Evolutionary conservation across 2,113 vertebrate species (phyloP).

Genomic region (Cebidichthys violaceus): DNA sequence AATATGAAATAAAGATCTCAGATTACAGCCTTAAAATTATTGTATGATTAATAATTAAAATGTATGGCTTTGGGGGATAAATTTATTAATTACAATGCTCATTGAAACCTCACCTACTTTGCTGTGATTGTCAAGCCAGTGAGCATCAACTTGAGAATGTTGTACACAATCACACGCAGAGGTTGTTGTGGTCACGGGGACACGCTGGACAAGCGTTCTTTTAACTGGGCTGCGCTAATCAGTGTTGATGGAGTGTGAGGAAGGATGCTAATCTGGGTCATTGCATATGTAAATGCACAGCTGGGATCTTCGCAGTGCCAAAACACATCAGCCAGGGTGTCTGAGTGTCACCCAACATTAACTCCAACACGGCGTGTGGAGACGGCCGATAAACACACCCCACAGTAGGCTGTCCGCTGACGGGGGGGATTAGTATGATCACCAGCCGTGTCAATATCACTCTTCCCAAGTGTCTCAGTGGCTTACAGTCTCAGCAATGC

Average conservation of each 20-base stretch:
- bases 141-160: constrained; percentile 30
- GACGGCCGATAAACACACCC: constrained; percentile 55
- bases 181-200: constrained; percentile 46
- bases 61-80: neutral
- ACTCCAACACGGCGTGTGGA: constrained; percentile 73
- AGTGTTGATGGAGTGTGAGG: constrained; percentile 87
- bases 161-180: constrained; percentile 27
- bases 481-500: neutral
- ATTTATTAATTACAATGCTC: constrained; percentile 29
- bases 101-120: constrained; percentile 41
- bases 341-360: constrained; percentile 82
- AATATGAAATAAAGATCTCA: rapidly evolving
- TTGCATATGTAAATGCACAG: constrained; percentile 93
- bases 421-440: constrained; percentile 54
- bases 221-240: constrained; percentile 84
- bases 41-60: neutral
- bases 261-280: constrained; percentile 91
- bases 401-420: constrained; percentile 31
- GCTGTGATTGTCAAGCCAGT: constrained; percentile 52
- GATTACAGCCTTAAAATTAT: neutral
- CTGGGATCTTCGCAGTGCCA: constrained; percentile 86
- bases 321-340: constrained; percentile 85
- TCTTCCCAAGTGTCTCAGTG: constrained; percentile 27
- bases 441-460: constrained; percentile 72
- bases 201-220: constrained; percentile 45